These are phyloP conservation scores for Glyptemys insculpta DNA, from an alignment of 2,797 vertebrate genomes.

Conservation along the genomic window DNA sequence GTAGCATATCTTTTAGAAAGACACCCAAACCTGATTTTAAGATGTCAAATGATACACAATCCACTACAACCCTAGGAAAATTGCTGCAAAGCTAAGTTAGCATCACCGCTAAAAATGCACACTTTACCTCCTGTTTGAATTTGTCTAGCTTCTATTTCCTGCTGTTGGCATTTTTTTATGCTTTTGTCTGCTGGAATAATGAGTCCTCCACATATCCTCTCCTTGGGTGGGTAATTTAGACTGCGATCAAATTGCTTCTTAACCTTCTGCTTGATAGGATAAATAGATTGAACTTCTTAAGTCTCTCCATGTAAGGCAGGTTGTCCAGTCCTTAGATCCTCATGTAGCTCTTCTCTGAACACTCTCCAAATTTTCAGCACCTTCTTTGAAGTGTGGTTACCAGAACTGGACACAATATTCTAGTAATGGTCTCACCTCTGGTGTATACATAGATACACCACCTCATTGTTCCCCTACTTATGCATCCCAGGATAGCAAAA, in stretches of 20 bases:
- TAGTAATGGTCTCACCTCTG: not conserved
- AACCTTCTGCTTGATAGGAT: not conserved
- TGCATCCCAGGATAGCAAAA: not conserved
- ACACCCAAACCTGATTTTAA: not conserved
- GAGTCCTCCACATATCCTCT: not conserved
- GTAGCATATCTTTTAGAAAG: not conserved
- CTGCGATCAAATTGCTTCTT: not conserved
- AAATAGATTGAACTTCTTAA: not conserved
- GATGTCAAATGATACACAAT: not conserved
- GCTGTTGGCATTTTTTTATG: not conserved
- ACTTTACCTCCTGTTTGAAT: not conserved
- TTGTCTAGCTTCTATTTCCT: not conserved
- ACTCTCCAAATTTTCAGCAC: not conserved
- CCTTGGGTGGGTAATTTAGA: not conserved
- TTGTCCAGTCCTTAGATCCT: not conserved
- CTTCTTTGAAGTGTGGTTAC: not conserved
- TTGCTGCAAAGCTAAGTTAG: not conserved
- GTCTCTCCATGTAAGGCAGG: not conserved
- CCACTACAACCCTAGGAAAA: not conserved
- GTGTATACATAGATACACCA: not conserved
- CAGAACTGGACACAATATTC: not conserved
- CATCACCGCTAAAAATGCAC: not conserved
- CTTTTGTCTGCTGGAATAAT: not conserved
- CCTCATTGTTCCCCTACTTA: not conserved
- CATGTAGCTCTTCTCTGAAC: not conserved